Conservation (phyloP, 2,888 invertebrate genomes). For the Dioctria linearis region DNA sequence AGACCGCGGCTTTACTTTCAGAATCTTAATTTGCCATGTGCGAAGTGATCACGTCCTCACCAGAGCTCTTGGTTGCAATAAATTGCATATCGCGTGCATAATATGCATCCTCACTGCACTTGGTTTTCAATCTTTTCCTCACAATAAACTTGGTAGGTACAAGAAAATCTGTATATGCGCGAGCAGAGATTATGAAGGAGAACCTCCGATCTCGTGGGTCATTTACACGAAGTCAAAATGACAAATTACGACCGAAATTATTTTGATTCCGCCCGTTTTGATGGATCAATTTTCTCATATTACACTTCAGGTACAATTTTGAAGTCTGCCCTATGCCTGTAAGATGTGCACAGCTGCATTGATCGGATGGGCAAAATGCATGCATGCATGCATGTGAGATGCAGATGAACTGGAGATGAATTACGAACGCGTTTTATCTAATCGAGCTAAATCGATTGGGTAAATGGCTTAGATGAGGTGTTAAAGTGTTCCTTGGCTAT, state of each 20-base stretch:
- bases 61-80: constrained; percentile 43
- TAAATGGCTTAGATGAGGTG: constrained; percentile 49
- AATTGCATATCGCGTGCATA: constrained; percentile 52
- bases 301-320: background rate
- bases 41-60: constrained; percentile 46
- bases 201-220: constrained; percentile 20
- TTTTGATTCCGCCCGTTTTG: constrained; percentile 48
- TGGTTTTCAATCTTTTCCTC: constrained; percentile 27
- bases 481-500: constrained; percentile 42
- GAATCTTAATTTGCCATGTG: constrained; percentile 52
- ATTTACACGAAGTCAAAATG: constrained; percentile 46
- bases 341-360: background rate
- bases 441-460: constrained; percentile 43
- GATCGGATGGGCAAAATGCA: background rate
- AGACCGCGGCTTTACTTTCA: constrained; percentile 46
- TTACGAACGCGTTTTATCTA: constrained; percentile 34
- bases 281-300: constrained; percentile 52
- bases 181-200: background rate
- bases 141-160: constrained; percentile 12
- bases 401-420: constrained; percentile 36
- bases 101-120: constrained; percentile 20
- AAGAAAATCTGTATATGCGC: background rate
- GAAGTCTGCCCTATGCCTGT: background rate
- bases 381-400: constrained; percentile 14
- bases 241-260: constrained; percentile 51